A percentile compares a stretch with the other conserved stretches of the same genome.
Conservation (phyloP, 1,140 invertebrate species). For the Penaeus indicus region DNA sequence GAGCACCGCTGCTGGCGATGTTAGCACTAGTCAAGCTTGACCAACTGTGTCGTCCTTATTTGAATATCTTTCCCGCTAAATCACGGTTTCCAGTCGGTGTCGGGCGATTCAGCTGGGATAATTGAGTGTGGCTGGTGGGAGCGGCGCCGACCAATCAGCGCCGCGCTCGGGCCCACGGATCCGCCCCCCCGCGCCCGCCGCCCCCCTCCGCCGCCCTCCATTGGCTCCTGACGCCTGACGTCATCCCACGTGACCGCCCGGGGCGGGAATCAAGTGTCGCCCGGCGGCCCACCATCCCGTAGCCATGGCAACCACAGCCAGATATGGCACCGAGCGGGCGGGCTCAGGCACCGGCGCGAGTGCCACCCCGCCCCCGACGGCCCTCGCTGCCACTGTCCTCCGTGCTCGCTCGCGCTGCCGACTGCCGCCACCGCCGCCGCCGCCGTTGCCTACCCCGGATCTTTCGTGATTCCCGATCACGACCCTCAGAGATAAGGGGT, state of each 20-base stretch:
- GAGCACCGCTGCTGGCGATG: constrained; percentile 35
- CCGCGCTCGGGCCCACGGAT: background rate
- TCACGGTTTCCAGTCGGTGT: constrained; percentile 62
- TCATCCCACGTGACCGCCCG: constrained; percentile 63
- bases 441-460: background rate
- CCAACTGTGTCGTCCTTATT: constrained; percentile 66
- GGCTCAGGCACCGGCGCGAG: constrained; percentile 34
- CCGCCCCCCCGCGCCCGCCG: constrained; percentile 45
- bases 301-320: constrained; percentile 59
- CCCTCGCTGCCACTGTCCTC: constrained; percentile 9
- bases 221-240: constrained; percentile 62
- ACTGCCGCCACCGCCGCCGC: background rate
- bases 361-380: constrained; percentile 57
- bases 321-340: constrained; percentile 51
- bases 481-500: too few species aligned
- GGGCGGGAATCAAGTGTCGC: constrained; percentile 60
- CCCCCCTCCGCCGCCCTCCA: constrained; percentile 43
- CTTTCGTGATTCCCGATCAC: too few species aligned
- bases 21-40: constrained; percentile 66
- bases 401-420: constrained; percentile 18
- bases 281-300: constrained; percentile 52
- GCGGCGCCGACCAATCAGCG: constrained; percentile 52
- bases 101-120: constrained; percentile 56
- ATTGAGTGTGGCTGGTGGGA: constrained; percentile 61
- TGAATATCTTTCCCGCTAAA: constrained; percentile 66